Evolutionary conservation across 37 sponge, comb jelly and placozoan species (phyloP).

Genomic region (Chondrosia reniformis): DNA sequence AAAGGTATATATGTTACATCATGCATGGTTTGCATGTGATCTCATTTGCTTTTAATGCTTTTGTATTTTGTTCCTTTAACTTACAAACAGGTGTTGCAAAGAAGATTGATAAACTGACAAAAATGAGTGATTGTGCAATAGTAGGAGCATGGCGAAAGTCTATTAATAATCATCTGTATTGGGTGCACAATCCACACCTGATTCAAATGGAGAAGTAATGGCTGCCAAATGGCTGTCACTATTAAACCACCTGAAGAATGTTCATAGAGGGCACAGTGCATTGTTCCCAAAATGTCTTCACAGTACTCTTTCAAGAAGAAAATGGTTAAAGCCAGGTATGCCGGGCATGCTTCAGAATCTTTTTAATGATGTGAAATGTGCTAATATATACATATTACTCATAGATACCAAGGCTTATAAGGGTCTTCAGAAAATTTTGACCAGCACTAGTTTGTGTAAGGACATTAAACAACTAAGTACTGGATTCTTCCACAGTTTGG

Average conservation of each 20-base stretch:
- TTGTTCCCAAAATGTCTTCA: constrained; percentile 34
- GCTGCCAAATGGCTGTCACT: constrained; percentile 49
- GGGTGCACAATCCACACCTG: constrained; percentile 48
- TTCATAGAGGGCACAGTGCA: constrained; percentile 24
- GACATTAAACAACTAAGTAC: constrained; percentile 41
- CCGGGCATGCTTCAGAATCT: neutral
- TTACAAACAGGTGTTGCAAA: neutral
- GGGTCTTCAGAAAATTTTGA: neutral
- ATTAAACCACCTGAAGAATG: constrained; percentile 44
- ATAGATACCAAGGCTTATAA: neutral
- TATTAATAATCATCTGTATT: constrained; percentile 9
- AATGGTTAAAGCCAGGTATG: constrained; percentile 52
- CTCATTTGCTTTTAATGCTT: neutral
- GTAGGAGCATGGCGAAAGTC: neutral
- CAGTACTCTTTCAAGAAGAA: neutral
- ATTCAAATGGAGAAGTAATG: constrained; percentile 23
- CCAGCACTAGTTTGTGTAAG: constrained; percentile 4
- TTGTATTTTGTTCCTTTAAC: neutral
- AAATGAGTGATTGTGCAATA: neutral
- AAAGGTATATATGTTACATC: constrained; percentile 38
- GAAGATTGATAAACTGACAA: neutral
- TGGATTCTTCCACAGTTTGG: constrained; percentile 45
- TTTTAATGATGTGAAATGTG: neutral
- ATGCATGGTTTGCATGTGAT: neutral
- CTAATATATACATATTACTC: constrained; percentile 3